These are phyloP conservation scores for Dipodomys stephensi DNA, from an alignment of 2,113 vertebrate species.

Conservation along the genomic window DNA sequence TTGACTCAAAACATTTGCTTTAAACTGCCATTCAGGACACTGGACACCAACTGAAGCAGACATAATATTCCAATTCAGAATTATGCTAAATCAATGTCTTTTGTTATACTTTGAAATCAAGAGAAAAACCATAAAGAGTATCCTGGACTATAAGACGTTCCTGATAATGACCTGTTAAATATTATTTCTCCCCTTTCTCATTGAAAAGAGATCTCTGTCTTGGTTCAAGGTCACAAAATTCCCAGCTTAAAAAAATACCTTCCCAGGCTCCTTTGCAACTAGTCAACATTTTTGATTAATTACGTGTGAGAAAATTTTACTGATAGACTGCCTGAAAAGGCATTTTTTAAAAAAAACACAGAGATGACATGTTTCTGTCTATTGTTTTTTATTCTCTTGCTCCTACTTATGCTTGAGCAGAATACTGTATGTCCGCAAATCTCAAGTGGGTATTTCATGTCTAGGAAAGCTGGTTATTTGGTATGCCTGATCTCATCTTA, in stretches of 20 bases:
- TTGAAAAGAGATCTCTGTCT: constrained; percentile 16
- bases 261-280: neutral
- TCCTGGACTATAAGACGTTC: neutral
- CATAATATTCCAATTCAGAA: constrained; percentile 7
- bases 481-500: neutral
- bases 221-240: neutral
- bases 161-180: neutral
- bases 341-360: neutral
- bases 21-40: neutral
- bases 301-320: neutral
- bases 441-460: neutral
- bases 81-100: constrained; percentile 9
- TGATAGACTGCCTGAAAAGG: neutral
- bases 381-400: neutral
- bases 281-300: neutral
- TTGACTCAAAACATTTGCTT: neutral
- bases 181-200: neutral
- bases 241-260: neutral
- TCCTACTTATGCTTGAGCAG: neutral
- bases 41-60: neutral
- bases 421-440: neutral
- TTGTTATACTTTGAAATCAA: constrained; percentile 5
- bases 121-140: neutral
- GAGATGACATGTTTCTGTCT: neutral
- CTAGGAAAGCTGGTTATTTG: neutral